Evolutionary conservation across 64 coral and sea anemone species (phyloP), one percentile per base, ranked within the genome.

Genomic region (Stichodactyla mertensii): DNA sequence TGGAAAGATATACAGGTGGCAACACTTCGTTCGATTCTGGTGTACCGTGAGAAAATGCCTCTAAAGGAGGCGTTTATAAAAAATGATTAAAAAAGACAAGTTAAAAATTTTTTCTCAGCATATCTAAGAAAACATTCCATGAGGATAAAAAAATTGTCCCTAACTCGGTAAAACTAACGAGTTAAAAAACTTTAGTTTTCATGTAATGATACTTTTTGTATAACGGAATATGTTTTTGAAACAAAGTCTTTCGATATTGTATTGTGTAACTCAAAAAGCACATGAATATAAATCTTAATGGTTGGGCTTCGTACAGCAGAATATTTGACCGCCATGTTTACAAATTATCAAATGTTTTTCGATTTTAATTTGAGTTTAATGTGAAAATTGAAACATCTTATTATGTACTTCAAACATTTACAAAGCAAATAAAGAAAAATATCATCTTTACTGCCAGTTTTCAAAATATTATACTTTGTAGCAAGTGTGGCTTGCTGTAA

Each of bases 221-320:
- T 74, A 74, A 66, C 8, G 62, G 19, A 74, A n/a, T 74, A 74
- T 74, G 24, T 74, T 74, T 74, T 74, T 74, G 24, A 74, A 74
- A 74, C 4, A 9, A 74, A 74, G 12, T 74, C 13, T 23, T 74
- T 12, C 24, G 36, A 74, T 23, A 74, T 74, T 10, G 69, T 74
- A 31, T 74, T 31, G 11, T 74, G 22, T 13, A 74, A 26, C 27
- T 31, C n/a, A 74, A 74, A 74, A 74, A 15, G 14, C 24, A 74
- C 24, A n/a, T 66, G 18, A n/a, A 66, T 66, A 66, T n/a, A 66
- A 66, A 66, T 66, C 19, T 66, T 6, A 20, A 7, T n/a, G 5
- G 62, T n/a, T 10, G 62, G 62, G 18, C 6, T 4, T n/a, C 62
- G 4, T 66, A n/a, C 62, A 45, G 36, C 62, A 18, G 62, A 66